Evolutionary conservation across 2,888 invertebrate genomes (phyloP).

Genomic region (Lasiommata megera): DNA sequence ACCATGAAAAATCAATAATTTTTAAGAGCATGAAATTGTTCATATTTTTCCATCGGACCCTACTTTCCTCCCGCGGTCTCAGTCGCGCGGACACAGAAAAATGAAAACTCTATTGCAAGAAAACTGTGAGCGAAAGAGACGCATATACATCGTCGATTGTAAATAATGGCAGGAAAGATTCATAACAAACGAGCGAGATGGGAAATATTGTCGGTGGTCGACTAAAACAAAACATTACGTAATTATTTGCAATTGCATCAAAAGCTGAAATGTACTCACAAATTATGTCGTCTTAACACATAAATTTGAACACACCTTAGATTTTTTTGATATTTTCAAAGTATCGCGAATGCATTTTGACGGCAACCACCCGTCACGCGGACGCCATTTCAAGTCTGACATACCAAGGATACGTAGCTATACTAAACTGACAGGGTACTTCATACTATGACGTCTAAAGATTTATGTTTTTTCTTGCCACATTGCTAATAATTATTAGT

Average conservation of each 20-base stretch:
- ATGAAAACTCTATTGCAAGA: slow-evolving; percentile 76
- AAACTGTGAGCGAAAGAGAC: slow-evolving; percentile 70
- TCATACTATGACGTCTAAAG: neutral
- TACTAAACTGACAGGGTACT: neutral
- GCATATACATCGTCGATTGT: slow-evolving; percentile 67
- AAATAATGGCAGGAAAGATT: slow-evolving; percentile 73
- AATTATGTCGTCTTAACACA: slow-evolving; percentile 36
- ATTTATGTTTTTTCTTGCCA: neutral
- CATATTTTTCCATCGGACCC: slow-evolving; percentile 73
- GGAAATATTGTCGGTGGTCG: slow-evolving; percentile 49
- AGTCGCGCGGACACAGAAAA: slow-evolving; percentile 66
- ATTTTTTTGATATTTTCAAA: slow-evolving; percentile 46
- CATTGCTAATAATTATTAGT: neutral
- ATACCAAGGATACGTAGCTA: no score
- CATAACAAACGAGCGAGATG: slow-evolving; percentile 74
- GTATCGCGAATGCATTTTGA: slow-evolving; percentile 65
- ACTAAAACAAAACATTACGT: slow-evolving; percentile 60
- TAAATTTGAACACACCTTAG: slow-evolving; percentile 34
- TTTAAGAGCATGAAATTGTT: slow-evolving; percentile 74
- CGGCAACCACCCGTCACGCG: slow-evolving; percentile 61
- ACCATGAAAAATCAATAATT: slow-evolving; percentile 79
- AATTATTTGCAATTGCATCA: slow-evolving; percentile 36
- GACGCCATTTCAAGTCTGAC: slow-evolving; percentile 64
- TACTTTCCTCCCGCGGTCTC: slow-evolving; percentile 60
- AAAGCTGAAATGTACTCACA: slow-evolving; percentile 41